These are phyloP conservation scores for Dipodomys spectabilis DNA, from an alignment of 2,113 vertebrate genomes.

Conservation along the genomic window DNA sequence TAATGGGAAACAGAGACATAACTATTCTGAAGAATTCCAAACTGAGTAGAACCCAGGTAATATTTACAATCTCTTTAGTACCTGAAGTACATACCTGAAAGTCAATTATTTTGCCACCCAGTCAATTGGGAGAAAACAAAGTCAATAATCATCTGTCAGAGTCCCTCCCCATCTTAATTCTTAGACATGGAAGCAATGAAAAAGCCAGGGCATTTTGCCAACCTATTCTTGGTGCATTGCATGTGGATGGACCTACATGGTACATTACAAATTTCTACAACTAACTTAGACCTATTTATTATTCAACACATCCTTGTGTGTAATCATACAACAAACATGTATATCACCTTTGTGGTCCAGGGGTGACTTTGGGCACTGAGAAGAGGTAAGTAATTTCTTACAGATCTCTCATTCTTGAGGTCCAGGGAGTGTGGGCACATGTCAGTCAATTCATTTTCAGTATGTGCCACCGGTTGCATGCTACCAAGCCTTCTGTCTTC, in stretches of 20 bases:
- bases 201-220: not conserved
- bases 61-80: not conserved
- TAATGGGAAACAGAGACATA: not conserved
- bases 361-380: not conserved
- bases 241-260: not conserved
- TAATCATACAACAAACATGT: not conserved
- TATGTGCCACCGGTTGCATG: not conserved
- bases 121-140: not conserved
- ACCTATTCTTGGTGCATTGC: not conserved
- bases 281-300: not conserved
- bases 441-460: not conserved
- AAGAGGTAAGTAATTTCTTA: not conserved
- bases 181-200: not conserved
- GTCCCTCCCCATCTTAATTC: not conserved
- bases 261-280: not conserved
- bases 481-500: not conserved
- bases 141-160: not conserved
- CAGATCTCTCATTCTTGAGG: not conserved
- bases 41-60: not conserved
- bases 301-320: not conserved
- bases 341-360: not conserved
- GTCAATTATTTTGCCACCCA: not conserved
- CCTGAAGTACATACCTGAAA: not conserved
- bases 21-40: not conserved
- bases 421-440: not conserved